Evolutionary conservation across 2,888 invertebrate species (phyloP).

Genomic region (Hedya salicella): DNA sequence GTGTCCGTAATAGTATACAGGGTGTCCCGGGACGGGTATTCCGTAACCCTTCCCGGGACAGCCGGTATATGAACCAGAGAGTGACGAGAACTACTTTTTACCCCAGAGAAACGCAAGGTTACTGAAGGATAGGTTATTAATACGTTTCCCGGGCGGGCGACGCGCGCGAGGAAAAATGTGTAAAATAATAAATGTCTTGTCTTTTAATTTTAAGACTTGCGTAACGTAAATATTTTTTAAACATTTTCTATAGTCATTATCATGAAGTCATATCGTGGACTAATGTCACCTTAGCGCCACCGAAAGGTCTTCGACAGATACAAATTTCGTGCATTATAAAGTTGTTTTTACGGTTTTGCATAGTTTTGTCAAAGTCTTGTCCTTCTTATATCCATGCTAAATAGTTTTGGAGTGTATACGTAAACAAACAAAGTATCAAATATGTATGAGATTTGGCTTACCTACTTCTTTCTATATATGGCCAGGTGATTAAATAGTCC

Average conservation of each 20-base stretch:
- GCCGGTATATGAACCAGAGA: too few species aligned
- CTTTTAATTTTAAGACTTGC: too few species aligned
- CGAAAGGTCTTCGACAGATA: not conserved
- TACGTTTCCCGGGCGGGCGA: too few species aligned
- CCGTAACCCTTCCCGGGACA: too few species aligned
- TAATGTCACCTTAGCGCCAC: not conserved
- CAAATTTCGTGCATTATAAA: not conserved
- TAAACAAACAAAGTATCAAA: not conserved
- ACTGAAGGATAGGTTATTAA: too few species aligned
- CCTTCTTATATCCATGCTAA: conserved; percentile 3
- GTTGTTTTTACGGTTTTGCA: conserved; percentile 13
- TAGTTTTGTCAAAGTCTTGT: not conserved
- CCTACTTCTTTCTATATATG: conserved; percentile 3
- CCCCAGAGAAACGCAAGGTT: too few species aligned
- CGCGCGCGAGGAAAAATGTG: too few species aligned
- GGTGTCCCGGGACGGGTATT: too few species aligned
- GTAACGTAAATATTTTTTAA: too few species aligned
- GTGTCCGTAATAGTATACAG: too few species aligned
- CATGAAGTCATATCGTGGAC: not conserved
- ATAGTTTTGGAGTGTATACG: conserved; percentile 7
- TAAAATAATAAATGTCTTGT: too few species aligned
- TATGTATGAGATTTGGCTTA: conserved; percentile 4
- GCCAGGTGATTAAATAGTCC: conserved; percentile 13
- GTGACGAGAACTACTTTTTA: too few species aligned
- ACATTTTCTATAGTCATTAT: not conserved